Evolutionary conservation across 2,888 invertebrate species (phyloP), one percentile per base, ranked within the genome.

Genomic region (Pseudococcus viburni): DNA sequence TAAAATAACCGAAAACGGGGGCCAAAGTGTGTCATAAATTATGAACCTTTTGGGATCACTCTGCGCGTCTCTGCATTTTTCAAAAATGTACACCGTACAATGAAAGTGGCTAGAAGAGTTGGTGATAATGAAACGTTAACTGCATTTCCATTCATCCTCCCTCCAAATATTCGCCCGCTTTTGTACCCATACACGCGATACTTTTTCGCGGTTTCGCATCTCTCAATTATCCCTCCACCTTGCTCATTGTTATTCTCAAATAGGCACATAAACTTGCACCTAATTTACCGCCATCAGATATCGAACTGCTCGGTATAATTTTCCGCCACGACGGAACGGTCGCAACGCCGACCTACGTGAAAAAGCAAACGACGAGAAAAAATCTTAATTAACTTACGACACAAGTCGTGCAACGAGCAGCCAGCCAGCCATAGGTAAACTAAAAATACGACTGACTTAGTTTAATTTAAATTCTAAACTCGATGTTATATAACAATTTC

Each of bases 1-100:
- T 68, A 86, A 55, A 86, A 86, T 64, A 86, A 64, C 64, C 85
- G 85, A 59, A 86, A 86, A 86, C 68, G 39, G 68, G 33, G 85
- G 77, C 77, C 26, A 77, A 77, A 77, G 77, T 39, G 77, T 39
- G 77, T 77, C 33, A 77, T 77, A 77, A 77, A 77, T 77, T 77
- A 77, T 77, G 39, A 77, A 77, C 77, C 77, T 77, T 77, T 77
- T 77, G 77, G 77, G 77, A 77, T 77, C 33, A 77, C 77, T 77
- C 77, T 64, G 19, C 64, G 6, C 64, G 64, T 64, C 64, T 64
- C 51, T 33, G 26, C 51, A 17, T 64, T 64, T 64, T 22, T 19
- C 39, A 7, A 33, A 39, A 77, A 77, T 39, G 3, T 33, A 77
- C 26, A 17, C 17, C 19, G 26, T 39, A 33, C 26, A 33, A 77